phyloP scores from a whole-genome alignment of 1,140 invertebrate species.

The Colletes gigas region DNA sequence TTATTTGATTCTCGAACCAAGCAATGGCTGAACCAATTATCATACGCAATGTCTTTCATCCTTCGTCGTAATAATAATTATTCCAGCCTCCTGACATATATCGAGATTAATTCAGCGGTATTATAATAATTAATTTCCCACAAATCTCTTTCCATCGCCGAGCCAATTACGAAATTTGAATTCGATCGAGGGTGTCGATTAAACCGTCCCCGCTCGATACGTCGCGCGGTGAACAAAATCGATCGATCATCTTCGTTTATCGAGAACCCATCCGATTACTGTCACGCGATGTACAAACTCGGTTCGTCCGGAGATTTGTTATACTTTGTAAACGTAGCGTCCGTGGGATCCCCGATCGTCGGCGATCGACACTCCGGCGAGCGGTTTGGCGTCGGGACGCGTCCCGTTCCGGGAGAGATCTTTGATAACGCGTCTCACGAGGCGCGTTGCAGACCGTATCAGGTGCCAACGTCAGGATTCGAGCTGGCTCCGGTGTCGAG shows the following conservation, averaged over 20 bases:
- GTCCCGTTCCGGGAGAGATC: slow-evolving; percentile 35
- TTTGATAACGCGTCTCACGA: slow-evolving; percentile 45
- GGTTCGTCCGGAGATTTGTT: neutral
- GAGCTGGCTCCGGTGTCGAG: slow-evolving; percentile 30
- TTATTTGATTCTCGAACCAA: too few relatives aligned
- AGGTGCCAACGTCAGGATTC: slow-evolving; percentile 56
- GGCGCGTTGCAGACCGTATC: slow-evolving; percentile 39
- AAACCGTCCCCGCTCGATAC: too few relatives aligned
- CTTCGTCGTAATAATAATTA: too few relatives aligned
- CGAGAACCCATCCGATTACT: neutral
- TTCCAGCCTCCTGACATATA: too few relatives aligned
- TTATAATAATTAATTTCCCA: too few relatives aligned
- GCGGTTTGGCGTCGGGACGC: slow-evolving; percentile 4
- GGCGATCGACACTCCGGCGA: slow-evolving; percentile 8
- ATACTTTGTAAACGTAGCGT: slow-evolving; percentile 7
- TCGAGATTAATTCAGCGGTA: too few relatives aligned
- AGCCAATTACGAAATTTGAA: too few relatives aligned
- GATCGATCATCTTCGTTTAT: slow-evolving; percentile 1
- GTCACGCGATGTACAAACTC: neutral
- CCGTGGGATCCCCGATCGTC: neutral
- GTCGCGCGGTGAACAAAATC: too few relatives aligned
- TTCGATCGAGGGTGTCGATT: too few relatives aligned
- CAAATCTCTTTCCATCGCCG: too few relatives aligned
- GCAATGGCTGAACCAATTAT: too few relatives aligned
- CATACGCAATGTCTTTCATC: too few relatives aligned